Percentiles rank a stretch among this genome's conserved stretches.
Conservation (phyloP, 37 sponge, comb jelly and placozoan species). For the Petrosia ficiformis region DNA sequence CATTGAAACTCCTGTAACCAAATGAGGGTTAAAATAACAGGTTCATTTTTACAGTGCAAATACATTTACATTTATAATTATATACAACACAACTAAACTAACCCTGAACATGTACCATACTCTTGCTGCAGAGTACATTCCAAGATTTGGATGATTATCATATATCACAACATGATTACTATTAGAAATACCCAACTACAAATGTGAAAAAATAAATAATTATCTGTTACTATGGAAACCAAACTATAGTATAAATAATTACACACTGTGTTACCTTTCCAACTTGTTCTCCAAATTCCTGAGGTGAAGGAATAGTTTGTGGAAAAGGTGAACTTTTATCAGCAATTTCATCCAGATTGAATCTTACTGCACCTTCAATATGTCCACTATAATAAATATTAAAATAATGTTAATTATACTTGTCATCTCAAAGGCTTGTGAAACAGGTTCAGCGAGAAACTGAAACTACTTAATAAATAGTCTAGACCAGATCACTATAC, state of each 20-base stretch:
- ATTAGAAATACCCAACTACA: constrained; percentile 64
- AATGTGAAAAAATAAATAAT: background rate
- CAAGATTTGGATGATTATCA: constrained; percentile 70
- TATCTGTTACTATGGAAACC: background rate
- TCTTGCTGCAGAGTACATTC: constrained; percentile 65
- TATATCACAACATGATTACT: constrained; percentile 72
- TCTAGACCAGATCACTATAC: no score
- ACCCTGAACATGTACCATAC: constrained; percentile 71
- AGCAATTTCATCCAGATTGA: constrained; percentile 22
- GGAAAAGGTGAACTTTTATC: constrained; percentile 38
- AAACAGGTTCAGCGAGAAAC: no score
- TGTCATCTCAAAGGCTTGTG: no score
- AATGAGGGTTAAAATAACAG: no score
- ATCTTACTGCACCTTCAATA: constrained; percentile 57
- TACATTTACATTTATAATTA: no score
- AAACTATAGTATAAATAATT: background rate
- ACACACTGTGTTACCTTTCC: constrained; percentile 11
- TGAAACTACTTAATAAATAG: no score
- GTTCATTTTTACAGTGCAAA: no score
- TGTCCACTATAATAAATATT: constrained; percentile 18
- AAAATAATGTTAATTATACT: no score
- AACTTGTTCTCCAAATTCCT: constrained; percentile 48
- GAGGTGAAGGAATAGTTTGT: constrained; percentile 46
- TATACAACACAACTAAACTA: no score
- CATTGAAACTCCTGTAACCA: no score